Conservation (phyloP, 2,888 invertebrate genomes). For the Siphonodentalium dalli region DNA sequence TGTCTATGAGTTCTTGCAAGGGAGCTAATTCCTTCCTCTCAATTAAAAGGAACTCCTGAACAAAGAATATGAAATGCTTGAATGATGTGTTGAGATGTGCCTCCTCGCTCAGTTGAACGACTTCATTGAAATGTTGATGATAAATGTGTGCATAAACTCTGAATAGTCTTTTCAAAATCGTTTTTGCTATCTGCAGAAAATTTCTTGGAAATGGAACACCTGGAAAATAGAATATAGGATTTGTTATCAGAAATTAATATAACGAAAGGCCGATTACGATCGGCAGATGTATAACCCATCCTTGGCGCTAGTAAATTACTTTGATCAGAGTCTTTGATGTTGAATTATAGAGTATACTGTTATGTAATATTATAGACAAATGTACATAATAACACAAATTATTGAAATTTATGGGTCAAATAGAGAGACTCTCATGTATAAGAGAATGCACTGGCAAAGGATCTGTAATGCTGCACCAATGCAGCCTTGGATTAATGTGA, state of each 20-base stretch:
- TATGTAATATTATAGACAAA: too few species aligned
- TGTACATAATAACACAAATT: too few species aligned
- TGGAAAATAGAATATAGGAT: slow-evolving; percentile 56
- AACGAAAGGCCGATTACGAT: background rate
- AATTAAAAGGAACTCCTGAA: slow-evolving; percentile 95
- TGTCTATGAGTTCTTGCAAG: slow-evolving; percentile 93
- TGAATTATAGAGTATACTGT: too few species aligned
- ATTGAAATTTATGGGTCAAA: too few species aligned
- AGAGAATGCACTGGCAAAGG: too few species aligned
- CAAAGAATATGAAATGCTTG: slow-evolving; percentile 99
- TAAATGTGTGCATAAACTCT: slow-evolving; percentile 99
- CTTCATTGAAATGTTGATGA: slow-evolving; percentile 98
- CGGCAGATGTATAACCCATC: too few species aligned
- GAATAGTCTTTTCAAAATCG: slow-evolving; percentile 96
- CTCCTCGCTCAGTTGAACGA: slow-evolving; percentile 92
- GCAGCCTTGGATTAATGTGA: too few species aligned
- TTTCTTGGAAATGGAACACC: slow-evolving; percentile 98
- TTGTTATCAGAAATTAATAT: background rate
- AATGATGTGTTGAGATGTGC: slow-evolving; percentile 99
- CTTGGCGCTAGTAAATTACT: too few species aligned
- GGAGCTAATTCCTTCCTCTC: slow-evolving; percentile 96
- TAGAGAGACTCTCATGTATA: too few species aligned
- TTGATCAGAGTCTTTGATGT: too few species aligned
- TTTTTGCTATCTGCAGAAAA: slow-evolving; percentile 95
- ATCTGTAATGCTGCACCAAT: too few species aligned